These are phyloP conservation scores for Diceros bicornis DNA, from an alignment of 2,797 vertebrate genomes.

Conservation along the genomic window DNA sequence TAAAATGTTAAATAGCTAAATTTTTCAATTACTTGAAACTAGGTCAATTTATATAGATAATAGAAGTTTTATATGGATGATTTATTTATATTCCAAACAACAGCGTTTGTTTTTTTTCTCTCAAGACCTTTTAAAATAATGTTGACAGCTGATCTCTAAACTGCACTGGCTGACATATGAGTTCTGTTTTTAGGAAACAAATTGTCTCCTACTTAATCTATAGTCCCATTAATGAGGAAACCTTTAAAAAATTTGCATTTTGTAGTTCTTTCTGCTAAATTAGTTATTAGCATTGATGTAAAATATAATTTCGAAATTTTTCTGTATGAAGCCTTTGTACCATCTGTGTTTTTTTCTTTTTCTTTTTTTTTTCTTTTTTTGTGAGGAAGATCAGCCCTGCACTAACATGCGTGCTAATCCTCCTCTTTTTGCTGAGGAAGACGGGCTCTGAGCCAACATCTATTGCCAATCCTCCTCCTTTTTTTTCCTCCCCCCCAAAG, in stretches of 20 bases:
- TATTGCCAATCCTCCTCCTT: no score
- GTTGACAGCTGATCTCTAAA: not conserved
- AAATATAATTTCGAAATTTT: not conserved
- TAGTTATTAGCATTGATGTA: not conserved
- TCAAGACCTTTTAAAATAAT: constrained; percentile 17
- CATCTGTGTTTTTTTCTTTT: not conserved
- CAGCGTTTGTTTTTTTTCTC: not conserved
- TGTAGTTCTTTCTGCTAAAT: not conserved
- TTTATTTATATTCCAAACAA: constrained; percentile 51
- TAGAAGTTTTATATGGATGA: not conserved
- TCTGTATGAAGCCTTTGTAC: not conserved
- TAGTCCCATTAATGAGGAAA: not conserved
- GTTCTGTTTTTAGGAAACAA: not conserved
- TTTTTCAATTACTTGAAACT: constrained; percentile 62
- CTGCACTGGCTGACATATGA: not conserved
- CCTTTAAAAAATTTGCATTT: not conserved
- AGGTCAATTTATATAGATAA: constrained; percentile 37
- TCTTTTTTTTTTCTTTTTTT: no score
- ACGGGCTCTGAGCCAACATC: no score
- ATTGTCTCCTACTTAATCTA: not conserved
- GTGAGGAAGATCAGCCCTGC: no score
- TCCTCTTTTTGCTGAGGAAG: no score
- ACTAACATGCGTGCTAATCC: no score
- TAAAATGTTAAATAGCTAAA: constrained; percentile 64
- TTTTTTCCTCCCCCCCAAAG: no score